Base-by-base conservation (phyloP, 2,888 invertebrate genomes). In the Sarcophaga subvicina region DNA sequence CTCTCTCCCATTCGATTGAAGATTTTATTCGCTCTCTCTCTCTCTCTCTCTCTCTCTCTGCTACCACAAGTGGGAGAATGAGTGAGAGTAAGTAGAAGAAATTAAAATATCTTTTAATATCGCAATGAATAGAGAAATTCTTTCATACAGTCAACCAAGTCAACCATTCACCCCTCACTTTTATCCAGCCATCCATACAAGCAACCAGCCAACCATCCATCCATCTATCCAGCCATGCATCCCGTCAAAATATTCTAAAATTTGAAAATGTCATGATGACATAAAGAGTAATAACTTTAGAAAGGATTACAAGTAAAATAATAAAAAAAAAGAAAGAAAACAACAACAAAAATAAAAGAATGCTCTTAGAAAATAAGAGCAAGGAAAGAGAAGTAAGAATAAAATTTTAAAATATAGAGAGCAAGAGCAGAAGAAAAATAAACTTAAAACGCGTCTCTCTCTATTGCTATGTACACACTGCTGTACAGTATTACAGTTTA, bases 231-330 rank as follows among this genome's bases (percentile, higher is more conserved):
- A 37, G 37, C 54, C 54, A 54, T 54, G 14, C 54, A 54, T 54
- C 17, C 54, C 54, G 12, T 54, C 54, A 54, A 78, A 72, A 72
- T 67, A 72, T 20, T 62, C 62, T n/a, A 20, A 14, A 62, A 62
- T 22, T 62, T 72, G 67, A 76, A 83, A 75, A 83, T 83, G 83
- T 84, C 84, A 79, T 75, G 84, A 79, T 75, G 84, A 71, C 79
- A 71, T 75, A 11, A 54, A 75, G 60, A 76, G 77, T 62, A 80
- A 83, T 80, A 80, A 73, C 73, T 69, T 83, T 37, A n/a, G 45
- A 64, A 83, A 71, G 83, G 77, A 87, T 86, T 83, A 81, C 73
- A 27, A 75, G 80, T 45, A 14, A 70, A 86, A 80, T 72, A 54
- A 45, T 27, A 5, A 22, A 14, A 66, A 49, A 4, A 54, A 63